Conservation (phyloP, 2,888 invertebrate genomes). For the Pristionchus fissidentatus region DNA sequence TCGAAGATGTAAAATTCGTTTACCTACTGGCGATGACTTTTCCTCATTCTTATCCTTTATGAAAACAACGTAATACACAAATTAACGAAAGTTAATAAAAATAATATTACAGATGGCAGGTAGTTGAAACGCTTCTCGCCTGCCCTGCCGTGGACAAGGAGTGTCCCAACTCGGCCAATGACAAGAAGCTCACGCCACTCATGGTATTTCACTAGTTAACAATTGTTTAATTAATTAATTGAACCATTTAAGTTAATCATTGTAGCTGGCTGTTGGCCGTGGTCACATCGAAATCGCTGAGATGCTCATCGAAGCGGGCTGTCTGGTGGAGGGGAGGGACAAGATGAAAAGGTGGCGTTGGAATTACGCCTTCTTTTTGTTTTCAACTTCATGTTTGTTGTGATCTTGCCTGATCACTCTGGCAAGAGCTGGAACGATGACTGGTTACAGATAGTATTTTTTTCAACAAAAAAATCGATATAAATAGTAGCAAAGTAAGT, state of each 20-base stretch:
- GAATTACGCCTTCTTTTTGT: no score
- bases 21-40: no score
- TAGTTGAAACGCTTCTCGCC: slow-evolving; percentile 48
- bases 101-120: slow-evolving; percentile 38
- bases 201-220: slow-evolving; percentile 44
- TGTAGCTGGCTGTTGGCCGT: slow-evolving; percentile 57
- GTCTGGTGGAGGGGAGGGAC: slow-evolving; percentile 75
- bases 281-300: slow-evolving; percentile 62
- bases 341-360: slow-evolving; percentile 74
- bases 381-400: no score
- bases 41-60: no score
- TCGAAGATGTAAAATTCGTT: no score
- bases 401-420: no score
- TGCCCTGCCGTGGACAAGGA: slow-evolving; percentile 51
- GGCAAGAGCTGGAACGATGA: background rate
- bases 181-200: slow-evolving; percentile 53
- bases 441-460: no score
- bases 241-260: background rate
- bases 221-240: background rate
- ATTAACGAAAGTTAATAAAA: background rate
- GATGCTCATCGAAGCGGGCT: slow-evolving; percentile 76
- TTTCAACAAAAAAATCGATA: no score
- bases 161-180: slow-evolving; percentile 46
- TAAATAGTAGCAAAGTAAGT: no score
- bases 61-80: background rate